Evolutionary conservation across 2,797 vertebrate genomes (phyloP).

Genomic region (Geotria australis): DNA sequence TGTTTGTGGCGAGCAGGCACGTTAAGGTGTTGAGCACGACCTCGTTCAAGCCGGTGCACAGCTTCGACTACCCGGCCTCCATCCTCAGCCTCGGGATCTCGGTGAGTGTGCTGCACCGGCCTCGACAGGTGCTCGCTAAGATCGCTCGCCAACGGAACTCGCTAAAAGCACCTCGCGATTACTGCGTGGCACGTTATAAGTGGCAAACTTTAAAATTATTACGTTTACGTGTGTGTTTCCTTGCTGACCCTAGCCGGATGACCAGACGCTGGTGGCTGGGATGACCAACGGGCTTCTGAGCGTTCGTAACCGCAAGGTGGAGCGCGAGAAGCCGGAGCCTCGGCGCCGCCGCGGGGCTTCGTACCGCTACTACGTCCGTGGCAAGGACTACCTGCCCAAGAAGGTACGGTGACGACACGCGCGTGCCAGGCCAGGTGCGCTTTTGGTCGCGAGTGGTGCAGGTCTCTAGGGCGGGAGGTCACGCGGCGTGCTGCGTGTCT

Average conservation of each 20-base stretch:
- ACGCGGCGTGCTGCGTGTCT: not conserved
- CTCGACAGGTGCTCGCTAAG: no score
- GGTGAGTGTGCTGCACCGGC: conserved; percentile 17
- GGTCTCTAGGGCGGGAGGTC: no score
- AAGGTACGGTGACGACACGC: conserved; percentile 15
- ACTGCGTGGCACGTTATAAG: no score
- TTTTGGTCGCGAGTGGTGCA: no score
- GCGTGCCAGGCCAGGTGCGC: no score
- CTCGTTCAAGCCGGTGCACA: conserved; percentile 76
- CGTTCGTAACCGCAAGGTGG: conserved; percentile 48
- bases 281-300: conserved; percentile 78
- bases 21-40: conserved; percentile 84
- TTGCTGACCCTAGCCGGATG: conserved; percentile 25
- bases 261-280: conserved; percentile 53
- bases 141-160: no score
- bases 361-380: conserved; percentile 50
- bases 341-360: conserved; percentile 21
- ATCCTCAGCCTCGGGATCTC: conserved; percentile 55
- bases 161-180: no score
- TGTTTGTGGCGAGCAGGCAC: conserved; percentile 23
- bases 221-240: no score
- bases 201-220: no score
- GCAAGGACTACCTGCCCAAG: conserved; percentile 49
- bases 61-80: conserved; percentile 53
- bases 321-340: conserved; percentile 17